A percentile compares a stretch with the other conserved stretches of the same genome.
Evolutionary conservation across 1,140 invertebrate genomes (phyloP).

Genomic region (honey bee (Apis mellifera)): Amel_HAv3.1 CM009933.2:6866001-6866500

Average conservation of each 20-base stretch:
- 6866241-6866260: rapidly evolving
- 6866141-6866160: constrained; percentile 45
- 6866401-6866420: no score
- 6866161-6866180: constrained; percentile 51
- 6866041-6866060: background rate
- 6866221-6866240: constrained; percentile 14
- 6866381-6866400: no score
- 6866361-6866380: no score
- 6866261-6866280: background rate
- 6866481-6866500: no score
- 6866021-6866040: background rate
- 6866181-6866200: constrained; percentile 71
- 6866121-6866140: constrained; percentile 37
- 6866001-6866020: background rate
- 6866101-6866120: constrained; percentile 7
- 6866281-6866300: background rate
- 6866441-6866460: no score
- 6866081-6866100: constrained; percentile 3
- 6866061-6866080: background rate
- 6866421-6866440: no score
- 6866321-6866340: no score
- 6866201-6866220: constrained; percentile 72
- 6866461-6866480: no score
- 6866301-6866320: background rate
- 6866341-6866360: no score